Evolutionary conservation across 2,113 vertebrate species (phyloP), one percentile per base, ranked within the genome.

Genomic region (Larimichthys crocea): DNA sequence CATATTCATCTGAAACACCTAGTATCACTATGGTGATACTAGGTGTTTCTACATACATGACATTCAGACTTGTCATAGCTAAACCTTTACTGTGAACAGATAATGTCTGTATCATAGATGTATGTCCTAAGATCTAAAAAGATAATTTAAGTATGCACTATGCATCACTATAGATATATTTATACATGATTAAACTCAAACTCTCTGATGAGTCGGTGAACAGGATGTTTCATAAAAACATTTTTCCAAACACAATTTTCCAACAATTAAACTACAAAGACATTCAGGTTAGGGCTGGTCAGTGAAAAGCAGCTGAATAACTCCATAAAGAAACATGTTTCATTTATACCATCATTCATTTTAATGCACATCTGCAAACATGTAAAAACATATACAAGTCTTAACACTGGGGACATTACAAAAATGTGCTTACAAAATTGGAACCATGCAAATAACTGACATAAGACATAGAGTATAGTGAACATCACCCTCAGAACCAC

Each of bases 331-430:
- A 60, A 12, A 56, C 22, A 42, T 8, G 1, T n/a, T 65, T 59
- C 1, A 50, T 80, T 63, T 35, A 75, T 74, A 62, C 64, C 42
- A 84, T 74, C 74, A 16, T 74, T 83, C 12, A 44, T 80, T 91
- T 92, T 86, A 91, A 90, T 91, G 68, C 71, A 89, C 66, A 65
- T 86, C 35, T 79, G 71, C 44, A 91, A 90, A 89, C 79, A 86
- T 68, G 77, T 85, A 90, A 92, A 92, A 91, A 86, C 80, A 74
- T 86, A 20, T 77, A 87, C 64, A 86, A 74, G 26, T 80, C 60
- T 83, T 40, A 91, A 86, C 85, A 91, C 87, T 67, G 71, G 26
- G 76, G 76, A 85, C 60, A 1, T 80, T 91, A 89, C 81, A 91
- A 88, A 91, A 83, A 64, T 80, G 49, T 68, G 49, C 50, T 89